These are phyloP conservation scores for Automeris io DNA, from an alignment of 2,888 invertebrate species.

Conservation along the genomic window DNA sequence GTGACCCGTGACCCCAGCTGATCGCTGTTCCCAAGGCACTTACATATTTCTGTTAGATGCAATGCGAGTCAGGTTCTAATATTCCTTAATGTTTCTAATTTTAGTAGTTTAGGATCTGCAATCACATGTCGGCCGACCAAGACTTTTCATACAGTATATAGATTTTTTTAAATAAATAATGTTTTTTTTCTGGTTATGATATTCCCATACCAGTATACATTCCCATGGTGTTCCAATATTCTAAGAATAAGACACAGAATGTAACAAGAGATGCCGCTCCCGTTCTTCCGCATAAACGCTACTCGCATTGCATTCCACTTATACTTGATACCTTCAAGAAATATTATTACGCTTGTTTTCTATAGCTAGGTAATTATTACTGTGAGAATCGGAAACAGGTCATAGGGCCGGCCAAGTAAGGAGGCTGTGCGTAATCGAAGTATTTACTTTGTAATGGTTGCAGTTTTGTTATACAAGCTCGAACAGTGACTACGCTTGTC, in stretches of 20 bases:
- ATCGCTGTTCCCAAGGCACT: no score
- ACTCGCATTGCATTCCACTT: constrained; percentile 72
- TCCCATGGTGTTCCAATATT: constrained; percentile 71
- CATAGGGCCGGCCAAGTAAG: constrained; percentile 44
- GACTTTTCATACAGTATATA: no score
- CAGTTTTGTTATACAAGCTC: no score
- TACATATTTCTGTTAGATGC: no score
- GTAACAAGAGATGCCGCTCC: constrained; percentile 65
- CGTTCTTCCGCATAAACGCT: constrained; percentile 69
- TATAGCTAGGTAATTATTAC: constrained; percentile 50
- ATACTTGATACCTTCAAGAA: constrained; percentile 65
- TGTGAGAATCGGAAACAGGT: constrained; percentile 58
- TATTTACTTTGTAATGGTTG: no score
- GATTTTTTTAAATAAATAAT: no score
- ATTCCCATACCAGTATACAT: constrained; percentile 16
- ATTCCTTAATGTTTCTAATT: no score
- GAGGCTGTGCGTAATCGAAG: constrained; percentile 23
- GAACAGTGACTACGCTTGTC: no score
- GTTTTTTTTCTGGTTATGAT: constrained; percentile 3
- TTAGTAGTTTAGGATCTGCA: no score
- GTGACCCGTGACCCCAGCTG: no score
- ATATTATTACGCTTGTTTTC: constrained; percentile 59
- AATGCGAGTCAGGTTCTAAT: no score
- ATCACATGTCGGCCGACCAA: no score
- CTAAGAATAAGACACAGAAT: constrained; percentile 68